phyloP scores from a whole-genome alignment of 2,113 vertebrate species.

The Agelaius tricolor region DNA sequence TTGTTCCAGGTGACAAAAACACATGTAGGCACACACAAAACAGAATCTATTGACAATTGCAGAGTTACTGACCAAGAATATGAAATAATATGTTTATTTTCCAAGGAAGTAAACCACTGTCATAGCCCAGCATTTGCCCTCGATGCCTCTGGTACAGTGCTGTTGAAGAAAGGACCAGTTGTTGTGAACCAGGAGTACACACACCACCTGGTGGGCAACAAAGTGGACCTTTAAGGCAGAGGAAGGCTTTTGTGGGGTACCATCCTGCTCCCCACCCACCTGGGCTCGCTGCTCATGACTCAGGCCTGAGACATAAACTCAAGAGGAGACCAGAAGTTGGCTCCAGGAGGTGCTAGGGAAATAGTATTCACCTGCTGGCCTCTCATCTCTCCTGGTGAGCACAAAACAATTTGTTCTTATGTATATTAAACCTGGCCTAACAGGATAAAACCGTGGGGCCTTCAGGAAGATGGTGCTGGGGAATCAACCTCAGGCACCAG shows the following conservation, averaged over 20 bases:
- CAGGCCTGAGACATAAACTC: not conserved
- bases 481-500: not conserved
- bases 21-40: not conserved
- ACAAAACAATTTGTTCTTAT: not conserved
- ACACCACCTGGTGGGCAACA: not conserved
- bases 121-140: not conserved
- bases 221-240: not conserved
- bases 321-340: not conserved
- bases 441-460: accelerated
- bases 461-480: not conserved
- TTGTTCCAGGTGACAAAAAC: not conserved
- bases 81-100: not conserved
- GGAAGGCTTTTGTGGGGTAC: not conserved
- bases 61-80: not conserved
- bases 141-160: not conserved
- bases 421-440: not conserved
- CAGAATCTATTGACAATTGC: not conserved
- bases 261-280: not conserved
- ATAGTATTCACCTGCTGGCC: accelerated
- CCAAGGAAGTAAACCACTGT: not conserved
- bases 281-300: accelerated
- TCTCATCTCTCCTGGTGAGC: not conserved
- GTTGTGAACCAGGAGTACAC: not conserved
- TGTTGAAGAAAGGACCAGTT: not conserved
- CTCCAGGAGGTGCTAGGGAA: not conserved